These are phyloP conservation scores for Ptyas mucosa DNA, from an alignment of 2,113 vertebrate genomes.

Conservation along the genomic window DNA sequence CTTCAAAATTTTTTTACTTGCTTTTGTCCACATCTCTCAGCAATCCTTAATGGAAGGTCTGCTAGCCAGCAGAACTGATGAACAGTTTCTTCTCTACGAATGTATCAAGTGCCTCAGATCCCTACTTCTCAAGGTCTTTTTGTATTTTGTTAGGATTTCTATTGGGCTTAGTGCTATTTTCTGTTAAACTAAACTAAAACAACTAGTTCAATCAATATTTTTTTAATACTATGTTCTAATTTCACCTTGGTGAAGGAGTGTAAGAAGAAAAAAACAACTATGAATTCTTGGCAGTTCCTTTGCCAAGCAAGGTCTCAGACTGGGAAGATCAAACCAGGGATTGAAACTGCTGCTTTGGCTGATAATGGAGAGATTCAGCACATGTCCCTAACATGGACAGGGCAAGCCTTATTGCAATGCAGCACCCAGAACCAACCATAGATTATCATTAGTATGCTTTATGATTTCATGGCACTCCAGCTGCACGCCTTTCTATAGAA, in stretches of 20 bases:
- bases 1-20: background rate
- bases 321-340: background rate
- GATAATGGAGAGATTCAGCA: background rate
- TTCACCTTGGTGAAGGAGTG: background rate
- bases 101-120: background rate
- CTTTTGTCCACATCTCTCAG: background rate
- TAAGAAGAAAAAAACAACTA: background rate
- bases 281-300: background rate
- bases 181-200: background rate
- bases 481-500: background rate
- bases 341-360: background rate
- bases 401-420: background rate
- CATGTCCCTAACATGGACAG: background rate
- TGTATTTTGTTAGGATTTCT: background rate
- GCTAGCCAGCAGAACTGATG: background rate
- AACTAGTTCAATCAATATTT: background rate
- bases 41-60: background rate
- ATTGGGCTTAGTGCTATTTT: background rate
- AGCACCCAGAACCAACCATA: background rate
- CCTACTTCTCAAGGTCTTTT: background rate
- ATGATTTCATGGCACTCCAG: conserved; percentile 1
- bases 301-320: background rate
- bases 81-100: background rate
- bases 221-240: background rate
- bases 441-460: conserved; percentile 17